These are phyloP conservation scores for Nasonia longicornis DNA, from an alignment of 1,140 invertebrate genomes.

Conservation along the genomic window DNA sequence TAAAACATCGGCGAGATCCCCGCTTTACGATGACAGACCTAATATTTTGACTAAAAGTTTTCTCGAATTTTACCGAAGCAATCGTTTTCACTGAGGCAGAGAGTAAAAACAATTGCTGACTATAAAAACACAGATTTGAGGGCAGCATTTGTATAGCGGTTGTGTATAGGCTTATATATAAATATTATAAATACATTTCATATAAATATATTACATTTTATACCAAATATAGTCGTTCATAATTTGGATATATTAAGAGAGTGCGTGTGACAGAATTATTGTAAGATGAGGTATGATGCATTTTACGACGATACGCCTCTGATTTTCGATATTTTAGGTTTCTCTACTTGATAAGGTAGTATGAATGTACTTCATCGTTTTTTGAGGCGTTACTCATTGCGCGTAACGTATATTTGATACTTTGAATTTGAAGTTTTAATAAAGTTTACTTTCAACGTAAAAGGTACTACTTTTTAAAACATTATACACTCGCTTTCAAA, in stretches of 20 bases:
- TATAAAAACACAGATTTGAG: slow-evolving; percentile 39
- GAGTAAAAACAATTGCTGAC: slow-evolving; percentile 35
- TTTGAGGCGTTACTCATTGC: slow-evolving; percentile 5
- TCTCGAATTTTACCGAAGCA: neutral
- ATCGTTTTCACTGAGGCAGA: slow-evolving; percentile 1
- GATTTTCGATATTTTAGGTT: slow-evolving; percentile 39
- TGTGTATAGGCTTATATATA: slow-evolving; percentile 52
- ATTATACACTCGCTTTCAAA: slow-evolving; percentile 23
- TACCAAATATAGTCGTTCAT: slow-evolving; percentile 39
- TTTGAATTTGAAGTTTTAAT: slow-evolving; percentile 14
- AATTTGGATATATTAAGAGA: slow-evolving; percentile 35
- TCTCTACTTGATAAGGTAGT: neutral
- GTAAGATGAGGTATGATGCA: slow-evolving; percentile 16
- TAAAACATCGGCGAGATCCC: slow-evolving; percentile 76
- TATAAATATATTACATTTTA: slow-evolving; percentile 46
- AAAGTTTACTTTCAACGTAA: neutral
- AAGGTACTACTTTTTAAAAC: slow-evolving; percentile 10
- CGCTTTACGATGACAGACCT: slow-evolving; percentile 76
- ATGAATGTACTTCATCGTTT: neutral
- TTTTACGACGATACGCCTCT: slow-evolving; percentile 36
- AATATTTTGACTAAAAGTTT: neutral
- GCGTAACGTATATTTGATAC: slow-evolving; percentile 14
- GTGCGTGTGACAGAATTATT: slow-evolving; percentile 13
- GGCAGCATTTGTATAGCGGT: slow-evolving; percentile 55
- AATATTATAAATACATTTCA: slow-evolving; percentile 51